These are phyloP conservation scores for Amphimallon solstitiale DNA, from an alignment of 2,888 invertebrate species.

Conservation along the genomic window DNA sequence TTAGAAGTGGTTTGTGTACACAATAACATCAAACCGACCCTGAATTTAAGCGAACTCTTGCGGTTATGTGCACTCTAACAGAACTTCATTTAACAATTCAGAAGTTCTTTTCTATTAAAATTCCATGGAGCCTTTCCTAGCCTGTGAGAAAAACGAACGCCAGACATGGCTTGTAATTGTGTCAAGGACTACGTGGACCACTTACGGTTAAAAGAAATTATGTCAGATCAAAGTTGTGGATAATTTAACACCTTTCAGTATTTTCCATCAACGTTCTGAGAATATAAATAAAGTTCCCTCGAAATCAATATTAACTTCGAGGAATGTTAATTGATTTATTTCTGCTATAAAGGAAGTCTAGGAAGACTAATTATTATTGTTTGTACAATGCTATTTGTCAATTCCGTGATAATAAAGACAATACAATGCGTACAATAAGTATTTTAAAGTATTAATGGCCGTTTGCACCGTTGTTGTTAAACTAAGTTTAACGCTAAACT, in stretches of 20 bases:
- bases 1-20: background rate
- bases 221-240: background rate
- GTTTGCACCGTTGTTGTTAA: no score
- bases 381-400: no score
- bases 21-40: background rate
- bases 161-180: constrained; percentile 26
- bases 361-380: no score
- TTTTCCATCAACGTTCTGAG: no score
- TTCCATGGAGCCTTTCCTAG: background rate
- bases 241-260: background rate
- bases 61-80: constrained; percentile 30
- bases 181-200: constrained; percentile 18
- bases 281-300: no score
- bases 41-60: constrained; percentile 14
- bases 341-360: no score
- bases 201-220: background rate
- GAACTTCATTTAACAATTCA: constrained; percentile 15
- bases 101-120: background rate
- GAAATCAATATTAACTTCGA: no score
- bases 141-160: background rate
- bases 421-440: no score
- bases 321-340: no score
- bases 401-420: no score
- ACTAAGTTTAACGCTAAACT: no score
- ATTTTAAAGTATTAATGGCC: no score